Conservation (phyloP, 2,113 vertebrate species). For the Shinisaurus crocodilurus region DNA sequence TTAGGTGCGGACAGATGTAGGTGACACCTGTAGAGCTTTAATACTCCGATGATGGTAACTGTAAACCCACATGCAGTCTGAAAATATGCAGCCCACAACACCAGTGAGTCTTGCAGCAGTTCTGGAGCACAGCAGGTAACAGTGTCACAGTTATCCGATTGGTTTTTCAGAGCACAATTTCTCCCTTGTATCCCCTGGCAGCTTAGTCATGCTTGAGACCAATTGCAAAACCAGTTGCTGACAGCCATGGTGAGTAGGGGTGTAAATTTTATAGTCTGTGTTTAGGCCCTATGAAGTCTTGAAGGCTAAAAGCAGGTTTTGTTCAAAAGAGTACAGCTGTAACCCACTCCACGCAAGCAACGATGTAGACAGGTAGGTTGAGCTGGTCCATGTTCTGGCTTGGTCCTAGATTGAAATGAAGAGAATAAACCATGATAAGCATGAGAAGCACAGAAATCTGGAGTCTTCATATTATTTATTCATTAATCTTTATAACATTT, state of each 20-base stretch:
- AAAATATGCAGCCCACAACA: slow-evolving; percentile 24
- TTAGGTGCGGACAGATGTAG: slow-evolving; percentile 70
- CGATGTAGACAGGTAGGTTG: background rate
- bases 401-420: too few species aligned
- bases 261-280: slow-evolving; percentile 35
- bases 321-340: slow-evolving; percentile 31
- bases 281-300: background rate
- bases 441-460: too few species aligned
- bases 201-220: slow-evolving; percentile 34
- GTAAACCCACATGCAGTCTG: slow-evolving; percentile 46
- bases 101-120: slow-evolving; percentile 13
- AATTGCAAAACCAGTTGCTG: slow-evolving; percentile 47
- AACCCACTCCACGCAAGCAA: background rate
- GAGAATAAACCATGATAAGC: too few species aligned
- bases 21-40: slow-evolving; percentile 59
- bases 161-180: slow-evolving; percentile 20
- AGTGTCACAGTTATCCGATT: slow-evolving; percentile 29
- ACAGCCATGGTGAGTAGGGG: slow-evolving; percentile 27
- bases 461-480: too few species aligned
- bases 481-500: too few species aligned
- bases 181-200: slow-evolving; percentile 32
- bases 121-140: slow-evolving; percentile 39
- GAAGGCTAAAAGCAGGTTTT: slow-evolving; percentile 29
- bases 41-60: slow-evolving; percentile 62
- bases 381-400: too few species aligned